phyloP scores from a whole-genome alignment of 35 echinoderm and acorn worm genomes.

The Diadema setosum region DNA sequence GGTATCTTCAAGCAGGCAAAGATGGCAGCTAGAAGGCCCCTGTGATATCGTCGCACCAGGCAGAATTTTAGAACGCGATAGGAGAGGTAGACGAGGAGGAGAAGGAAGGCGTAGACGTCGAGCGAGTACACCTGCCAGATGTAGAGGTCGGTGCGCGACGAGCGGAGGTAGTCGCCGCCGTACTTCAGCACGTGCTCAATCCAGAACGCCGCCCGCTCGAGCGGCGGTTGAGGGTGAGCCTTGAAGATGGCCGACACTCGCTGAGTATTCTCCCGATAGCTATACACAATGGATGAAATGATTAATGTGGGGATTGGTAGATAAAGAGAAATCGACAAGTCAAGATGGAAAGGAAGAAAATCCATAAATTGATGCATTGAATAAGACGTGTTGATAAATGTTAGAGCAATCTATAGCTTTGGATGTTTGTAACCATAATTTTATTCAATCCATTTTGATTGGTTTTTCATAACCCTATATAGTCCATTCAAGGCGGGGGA shows the following conservation, averaged over 20 bases:
- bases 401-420: too few relatives aligned
- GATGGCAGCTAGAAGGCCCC: too few relatives aligned
- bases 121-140: constrained; percentile 20
- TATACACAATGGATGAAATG: neutral
- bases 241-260: constrained; percentile 25
- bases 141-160: constrained; percentile 20
- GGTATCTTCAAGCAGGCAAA: too few relatives aligned
- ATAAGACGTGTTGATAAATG: too few relatives aligned
- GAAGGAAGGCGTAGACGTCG: constrained; percentile 27
- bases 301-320: too few relatives aligned
- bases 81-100: neutral
- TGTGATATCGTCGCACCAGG: neutral
- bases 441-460: too few relatives aligned
- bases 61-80: neutral
- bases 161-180: constrained; percentile 40
- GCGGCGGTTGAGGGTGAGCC: constrained; percentile 17
- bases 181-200: constrained; percentile 76
- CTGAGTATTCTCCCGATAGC: constrained; percentile 24
- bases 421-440: too few relatives aligned
- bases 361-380: too few relatives aligned
- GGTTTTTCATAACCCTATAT: too few relatives aligned
- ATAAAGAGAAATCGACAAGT: too few relatives aligned
- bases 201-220: constrained; percentile 56
- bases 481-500: too few relatives aligned
- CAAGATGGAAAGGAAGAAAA: too few relatives aligned